Evolutionary conservation across 2,888 invertebrate species (phyloP).

Genomic region (Operophtera brumata): DNA sequence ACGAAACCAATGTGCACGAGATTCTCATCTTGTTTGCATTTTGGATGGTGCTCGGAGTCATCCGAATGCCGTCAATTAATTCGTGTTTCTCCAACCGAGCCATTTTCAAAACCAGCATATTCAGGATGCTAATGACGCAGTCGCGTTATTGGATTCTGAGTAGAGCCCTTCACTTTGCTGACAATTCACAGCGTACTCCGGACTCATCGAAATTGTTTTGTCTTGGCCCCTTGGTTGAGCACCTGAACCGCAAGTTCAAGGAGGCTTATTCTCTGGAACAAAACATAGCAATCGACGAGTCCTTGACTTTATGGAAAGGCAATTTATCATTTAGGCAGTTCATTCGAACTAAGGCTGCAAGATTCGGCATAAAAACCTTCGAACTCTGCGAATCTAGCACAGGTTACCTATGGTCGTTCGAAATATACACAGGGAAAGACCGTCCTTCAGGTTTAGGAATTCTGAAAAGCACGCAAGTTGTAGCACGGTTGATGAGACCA

Average conservation of each 20-base stretch:
- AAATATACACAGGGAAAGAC: not conserved
- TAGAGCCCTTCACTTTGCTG: not conserved
- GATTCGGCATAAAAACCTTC: slow-evolving; percentile 32
- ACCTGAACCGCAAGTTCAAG: not conserved
- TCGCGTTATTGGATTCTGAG: not conserved
- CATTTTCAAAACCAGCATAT: not conserved
- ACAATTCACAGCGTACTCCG: not conserved
- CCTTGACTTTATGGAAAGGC: not conserved
- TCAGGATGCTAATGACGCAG: not conserved
- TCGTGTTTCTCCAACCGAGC: not conserved
- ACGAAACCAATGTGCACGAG: not conserved
- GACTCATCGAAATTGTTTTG: not conserved
- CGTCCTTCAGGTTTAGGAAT: not conserved
- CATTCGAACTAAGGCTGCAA: not conserved
- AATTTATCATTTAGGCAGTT: too few relatives aligned
- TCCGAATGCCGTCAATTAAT: slow-evolving; percentile 9
- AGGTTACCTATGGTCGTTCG: not conserved
- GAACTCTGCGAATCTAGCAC: slow-evolving; percentile 21
- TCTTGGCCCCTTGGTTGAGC: not conserved
- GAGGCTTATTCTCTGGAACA: not conserved
- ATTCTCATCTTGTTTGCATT: not conserved
- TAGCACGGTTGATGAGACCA: not conserved
- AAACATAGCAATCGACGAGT: not conserved
- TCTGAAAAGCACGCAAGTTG: not conserved
- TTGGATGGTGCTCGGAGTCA: slow-evolving; percentile 15